Evolutionary conservation across 2,888 invertebrate genomes (phyloP), one percentile per base, ranked within the genome.

Genomic region (Ferrisia virgata): DNA sequence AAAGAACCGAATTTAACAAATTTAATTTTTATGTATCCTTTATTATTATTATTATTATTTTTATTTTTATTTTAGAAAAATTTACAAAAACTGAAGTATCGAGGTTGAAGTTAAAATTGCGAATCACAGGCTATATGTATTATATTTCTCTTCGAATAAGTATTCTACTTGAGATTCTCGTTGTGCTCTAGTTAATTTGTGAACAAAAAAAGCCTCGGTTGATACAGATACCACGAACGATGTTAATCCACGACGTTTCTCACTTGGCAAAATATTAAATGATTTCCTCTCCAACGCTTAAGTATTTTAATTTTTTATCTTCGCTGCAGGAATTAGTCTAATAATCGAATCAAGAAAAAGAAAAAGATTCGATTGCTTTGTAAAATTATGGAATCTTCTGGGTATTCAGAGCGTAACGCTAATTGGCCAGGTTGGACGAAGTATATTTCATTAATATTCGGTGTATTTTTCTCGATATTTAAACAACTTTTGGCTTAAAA

Each of bases 281-380:
- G 13, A 64, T 64, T 64, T 64, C 64, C 28, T 43, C 28, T 64
- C 15, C 2, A 64, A 0, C 36, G 33, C 18, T 76, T n/a, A 36
- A 76, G 18, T 76, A 64, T 28, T 39, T 39, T 39, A 11, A n/a
- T n/a, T n/a, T n/a, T n/a, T n/a, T n/a, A 53, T 22, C 22, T 53
- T 22, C 18, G 53, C 69, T 8, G 69, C 31, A 36, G 33, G 72
- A 36, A 76, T 76, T 76, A 36, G 36, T 76, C 36, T 28, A n/a
- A 18, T 76, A 76, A 76, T 76, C 72, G 36, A 36, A 76, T 33
- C 22, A 36, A 76, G 72, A 36, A 76, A 76, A n/a, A n/a, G n/a
- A n/a, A 53, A 76, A 76, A 76, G 36, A 76, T 76, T 76, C 36
- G 72, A 76, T 76, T 76, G 72, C 36, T 76, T 36, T 76, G 72